A percentile compares a stretch with the other conserved stretches of the same genome.
These are phyloP conservation scores for Podotricha telesiphe DNA, from an alignment of 2,888 invertebrate genomes.

Conservation along the genomic window DNA sequence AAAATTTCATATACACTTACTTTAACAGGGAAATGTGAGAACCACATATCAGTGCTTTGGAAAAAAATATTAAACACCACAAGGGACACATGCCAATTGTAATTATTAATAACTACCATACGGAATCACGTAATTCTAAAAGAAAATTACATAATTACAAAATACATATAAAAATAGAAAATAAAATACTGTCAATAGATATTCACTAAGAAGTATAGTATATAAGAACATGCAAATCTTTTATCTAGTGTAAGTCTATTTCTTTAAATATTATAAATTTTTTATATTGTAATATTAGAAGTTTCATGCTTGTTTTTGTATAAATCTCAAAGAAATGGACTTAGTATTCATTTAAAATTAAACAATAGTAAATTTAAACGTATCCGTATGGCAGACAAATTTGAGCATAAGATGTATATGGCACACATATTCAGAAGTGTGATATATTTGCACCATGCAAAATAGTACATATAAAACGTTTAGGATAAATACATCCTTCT, in stretches of 20 bases:
- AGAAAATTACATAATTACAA: not conserved
- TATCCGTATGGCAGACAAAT: conserved; percentile 66
- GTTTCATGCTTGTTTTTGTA: not conserved
- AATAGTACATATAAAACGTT: conserved; percentile 88
- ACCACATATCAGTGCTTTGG: conserved; percentile 50
- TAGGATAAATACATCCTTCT: conserved; percentile 73
- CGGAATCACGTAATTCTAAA: conserved; percentile 1
- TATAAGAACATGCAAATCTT: not conserved
- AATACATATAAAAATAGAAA: not conserved
- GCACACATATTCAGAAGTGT: conserved; percentile 25
- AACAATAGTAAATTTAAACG: not conserved
- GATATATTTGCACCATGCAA: conserved; percentile 89
- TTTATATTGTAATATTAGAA: too few species aligned
- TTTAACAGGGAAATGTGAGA: conserved; percentile 58
- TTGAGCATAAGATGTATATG: conserved; percentile 4
- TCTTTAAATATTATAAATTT: not conserved
- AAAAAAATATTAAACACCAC: conserved; percentile 46
- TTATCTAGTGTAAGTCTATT: conserved; percentile 8
- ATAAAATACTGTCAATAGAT: not conserved
- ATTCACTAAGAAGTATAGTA: not conserved
- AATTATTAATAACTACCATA: conserved; percentile 19
- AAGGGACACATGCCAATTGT: conserved; percentile 36
- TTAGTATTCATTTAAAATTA: not conserved
- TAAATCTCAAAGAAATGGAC: conserved; percentile 26
- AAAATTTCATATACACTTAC: not conserved